Base-by-base conservation (phyloP, 2,888 invertebrate species). In the Cosmia pyralina region DNA sequence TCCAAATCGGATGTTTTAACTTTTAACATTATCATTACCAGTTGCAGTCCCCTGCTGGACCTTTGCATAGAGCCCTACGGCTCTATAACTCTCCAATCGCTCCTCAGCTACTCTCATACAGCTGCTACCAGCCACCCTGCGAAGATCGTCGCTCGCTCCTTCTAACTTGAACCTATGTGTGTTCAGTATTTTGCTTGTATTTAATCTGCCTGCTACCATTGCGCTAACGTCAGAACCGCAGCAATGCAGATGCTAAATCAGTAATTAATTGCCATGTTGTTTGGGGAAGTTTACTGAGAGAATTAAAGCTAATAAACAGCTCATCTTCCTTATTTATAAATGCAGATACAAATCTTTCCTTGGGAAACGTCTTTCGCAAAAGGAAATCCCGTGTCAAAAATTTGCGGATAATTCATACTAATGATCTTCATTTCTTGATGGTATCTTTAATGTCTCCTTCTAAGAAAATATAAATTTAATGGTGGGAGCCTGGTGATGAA, bases 311-410 rank as follows among this genome's bases (percentile, higher is more conserved):
- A 48, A 55, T 63, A 69, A 50, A 79, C 19, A 8, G 34, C 34
- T 41, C 58, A 55, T 73, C 53, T 34, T 73, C 48, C 44, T 58
- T 65, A 58, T 76, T 53, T 34, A 64, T 17, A 78, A 22, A 58
- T 44, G 34, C 22, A 65, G 41, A 58, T 52, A 41, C 17, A 46
- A 28, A 77, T 48, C 11, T 58, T 74, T 76, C 22, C 50, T 17
- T 2, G 22, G 44, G 13, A 48, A 59, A 53, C 34, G 15, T 34
- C 11, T 28, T 38, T 48, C 17, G 41, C 15, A 34, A 53, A 65
- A 55, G 76, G 48, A 41, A 72, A 72, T 52, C 6, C 38, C 44
- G 5, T 19, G n/a, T 73, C 44, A 41, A 3, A 55, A 50, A 13
- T 44, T 46, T 22, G 34, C 17, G 15, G 17, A 34, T 28, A 72